phyloP scores from a whole-genome alignment of 2,888 invertebrate species.

The Microctonus brassicae region DNA sequence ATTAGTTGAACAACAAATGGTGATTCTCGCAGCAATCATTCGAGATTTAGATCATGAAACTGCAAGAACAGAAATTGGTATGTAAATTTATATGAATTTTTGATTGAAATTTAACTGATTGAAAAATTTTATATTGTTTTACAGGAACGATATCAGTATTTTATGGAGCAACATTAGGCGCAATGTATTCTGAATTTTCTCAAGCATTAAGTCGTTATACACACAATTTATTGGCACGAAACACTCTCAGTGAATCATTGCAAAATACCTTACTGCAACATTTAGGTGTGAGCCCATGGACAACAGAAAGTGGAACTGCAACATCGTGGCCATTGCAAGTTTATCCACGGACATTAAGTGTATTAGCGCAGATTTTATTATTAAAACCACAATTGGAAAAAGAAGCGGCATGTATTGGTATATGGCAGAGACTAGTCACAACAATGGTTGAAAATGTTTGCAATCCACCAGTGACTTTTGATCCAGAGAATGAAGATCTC shows the following conservation, averaged over 20 bases:
- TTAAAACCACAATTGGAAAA: constrained; percentile 86
- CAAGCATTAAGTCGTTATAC: constrained; percentile 84
- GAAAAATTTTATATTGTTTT: constrained; percentile 32
- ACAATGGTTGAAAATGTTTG: constrained; percentile 90
- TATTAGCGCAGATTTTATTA: constrained; percentile 86
- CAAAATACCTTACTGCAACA: constrained; percentile 81
- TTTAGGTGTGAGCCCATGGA: constrained; percentile 82
- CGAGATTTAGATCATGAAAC: constrained; percentile 93
- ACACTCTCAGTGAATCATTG: constrained; percentile 76
- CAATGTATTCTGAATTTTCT: constrained; percentile 82
- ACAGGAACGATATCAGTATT: constrained; percentile 81
- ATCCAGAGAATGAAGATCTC: constrained; percentile 86
- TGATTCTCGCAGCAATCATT: constrained; percentile 88
- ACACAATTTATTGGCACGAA: constrained; percentile 81
- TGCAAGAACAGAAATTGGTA: constrained; percentile 82
- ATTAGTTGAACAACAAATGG: constrained; percentile 89
- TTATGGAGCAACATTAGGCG: constrained; percentile 80
- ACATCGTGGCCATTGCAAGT: constrained; percentile 83
- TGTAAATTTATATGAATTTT: neutral
- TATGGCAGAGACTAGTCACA: constrained; percentile 92
- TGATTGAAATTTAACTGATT: neutral
- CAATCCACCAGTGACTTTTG: constrained; percentile 75
- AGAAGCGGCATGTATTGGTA: constrained; percentile 89
- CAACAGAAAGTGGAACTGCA: constrained; percentile 72
- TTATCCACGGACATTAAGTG: constrained; percentile 82